Evolutionary conservation across 2,888 invertebrate genomes (phyloP), one percentile per base, ranked within the genome.

Genomic region (Rotaria sp.): DNA sequence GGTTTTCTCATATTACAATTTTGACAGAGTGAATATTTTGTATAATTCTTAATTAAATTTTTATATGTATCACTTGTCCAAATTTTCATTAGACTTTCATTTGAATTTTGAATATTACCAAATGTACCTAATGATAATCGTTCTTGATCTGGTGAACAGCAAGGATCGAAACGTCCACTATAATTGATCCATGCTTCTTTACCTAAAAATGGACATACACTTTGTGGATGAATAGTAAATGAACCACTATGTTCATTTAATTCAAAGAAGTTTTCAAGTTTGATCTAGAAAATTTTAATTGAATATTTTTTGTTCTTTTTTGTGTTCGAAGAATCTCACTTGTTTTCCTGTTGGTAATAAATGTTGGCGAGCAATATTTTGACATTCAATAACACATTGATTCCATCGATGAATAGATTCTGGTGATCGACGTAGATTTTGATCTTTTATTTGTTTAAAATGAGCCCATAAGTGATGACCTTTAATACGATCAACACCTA

Each of bases 1-100:
- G 75, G 75, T 45, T 80, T 80, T 80, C 75, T 38, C 75, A 80
- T 80, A 45, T 80, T 80, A 80, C 75, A 80, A 41, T 80, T 80
- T 80, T 45, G 75, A 80, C 75, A 80, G 11, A 80, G 75, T 30
- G 75, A 24, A 45, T 38, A 38, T 41, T 38, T 11, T 26, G 75
- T 45, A 80, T 80, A 80, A 45, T 80, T 80, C 1, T 41, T 80
- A 41, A 45, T n/a, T 80, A 80, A 80, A 13, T 41, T 41, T 41
- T 80, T 80, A 45, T 80, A 80, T 45, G 41, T 24, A 11, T 38
- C 45, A 41, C 75, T 41, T 41, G 21, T 80, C 75, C 75, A 80
- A 7, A 80, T 80, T 26, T 80, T 80, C 75, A 80, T 80, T 24
- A 80, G 41, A 26, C 45, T 24, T 41, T 80, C 24, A 80, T 80